These are phyloP conservation scores for Enteromius mattozi DNA, from an alignment of 2,797 vertebrate genomes.

Conservation along the genomic window DNA sequence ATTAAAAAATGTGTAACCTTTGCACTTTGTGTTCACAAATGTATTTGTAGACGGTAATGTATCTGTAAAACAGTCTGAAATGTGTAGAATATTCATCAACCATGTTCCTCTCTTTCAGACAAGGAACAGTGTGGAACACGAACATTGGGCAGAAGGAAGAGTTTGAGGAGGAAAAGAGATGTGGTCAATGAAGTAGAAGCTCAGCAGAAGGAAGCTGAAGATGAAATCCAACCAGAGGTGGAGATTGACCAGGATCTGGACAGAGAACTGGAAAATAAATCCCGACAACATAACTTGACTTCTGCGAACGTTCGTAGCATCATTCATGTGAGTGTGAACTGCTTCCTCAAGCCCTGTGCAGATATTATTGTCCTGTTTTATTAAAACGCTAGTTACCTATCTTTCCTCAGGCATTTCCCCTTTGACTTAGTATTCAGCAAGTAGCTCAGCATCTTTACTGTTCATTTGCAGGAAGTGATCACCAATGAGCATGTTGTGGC, in stretches of 20 bases:
- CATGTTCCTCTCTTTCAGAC: constrained; percentile 20
- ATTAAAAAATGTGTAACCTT: not conserved
- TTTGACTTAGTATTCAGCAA: not conserved
- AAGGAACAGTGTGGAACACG: constrained; percentile 32
- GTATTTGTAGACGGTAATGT: not conserved
- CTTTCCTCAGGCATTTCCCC: not conserved
- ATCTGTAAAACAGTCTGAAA: not conserved
- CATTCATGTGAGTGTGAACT: constrained; percentile 85
- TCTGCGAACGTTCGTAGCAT: constrained; percentile 93
- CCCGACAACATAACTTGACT: constrained; percentile 92
- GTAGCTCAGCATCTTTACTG: not conserved
- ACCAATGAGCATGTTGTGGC: constrained; percentile 97
- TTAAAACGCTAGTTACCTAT: not conserved
- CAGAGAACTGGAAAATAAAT: constrained; percentile 89
- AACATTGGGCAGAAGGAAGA: constrained; percentile 36
- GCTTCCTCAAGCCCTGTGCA: not conserved
- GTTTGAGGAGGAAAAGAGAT: constrained; percentile 47
- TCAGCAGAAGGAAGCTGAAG: constrained; percentile 59
- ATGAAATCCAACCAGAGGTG: constrained; percentile 70
- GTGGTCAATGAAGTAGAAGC: constrained; percentile 53
- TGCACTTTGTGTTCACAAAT: not conserved
- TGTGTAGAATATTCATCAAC: not conserved
- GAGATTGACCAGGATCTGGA: constrained; percentile 88
- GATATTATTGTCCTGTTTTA: not conserved
- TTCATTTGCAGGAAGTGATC: constrained; percentile 88